Base-by-base conservation (phyloP, 2,113 vertebrate species). In the Zosterops lateralis region DNA sequence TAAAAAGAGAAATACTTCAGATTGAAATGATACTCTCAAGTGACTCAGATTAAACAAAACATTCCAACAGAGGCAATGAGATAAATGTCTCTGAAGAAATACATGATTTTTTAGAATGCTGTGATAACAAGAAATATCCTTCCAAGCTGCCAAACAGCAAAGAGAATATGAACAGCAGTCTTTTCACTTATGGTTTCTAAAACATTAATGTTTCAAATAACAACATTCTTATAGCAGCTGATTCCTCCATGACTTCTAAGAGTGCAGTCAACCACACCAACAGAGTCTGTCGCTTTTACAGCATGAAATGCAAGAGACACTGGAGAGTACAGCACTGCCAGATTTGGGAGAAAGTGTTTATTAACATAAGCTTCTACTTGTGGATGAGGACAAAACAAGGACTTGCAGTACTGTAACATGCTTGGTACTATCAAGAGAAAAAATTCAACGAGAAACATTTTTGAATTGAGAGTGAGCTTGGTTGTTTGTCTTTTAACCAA, bases 1-100 rank as follows among this genome's bases (percentile, higher is more conserved):
- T 75, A 74, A 87, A 82, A 82, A 31, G 28, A 84, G 7, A 93
- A 94, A 60, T 82, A 87, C 25, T 91, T 93, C 67, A 75, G 61
- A 91, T 40, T 60, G 47, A 83, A 95, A 88, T 7, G 54, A 74
- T 77, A 36, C 62, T 76, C 74, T 75, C 34, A 40, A 91, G 58
- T 45, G 40, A 86, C 40, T 81, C 65, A 75, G 45, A 95, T 75
- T 32, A 78, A 91, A 89, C 53, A 75, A 73, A 90, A 51, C 38
- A 88, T 93, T 74, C 67, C 79, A 79, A 82, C 24, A 80, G 1
- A 77, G 31, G 14, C 58, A 91, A 70, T 5, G 11, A 85, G 38
- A 80, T 42, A 73, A 92, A 62, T 21, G 26, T 67, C 56, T 92
- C 67, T 70, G 64, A 93, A 92, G 60, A 88, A 29, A 45, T 6